These are phyloP conservation scores for Netelia melanura DNA, from an alignment of 2,888 invertebrate species.

Conservation along the genomic window DNA sequence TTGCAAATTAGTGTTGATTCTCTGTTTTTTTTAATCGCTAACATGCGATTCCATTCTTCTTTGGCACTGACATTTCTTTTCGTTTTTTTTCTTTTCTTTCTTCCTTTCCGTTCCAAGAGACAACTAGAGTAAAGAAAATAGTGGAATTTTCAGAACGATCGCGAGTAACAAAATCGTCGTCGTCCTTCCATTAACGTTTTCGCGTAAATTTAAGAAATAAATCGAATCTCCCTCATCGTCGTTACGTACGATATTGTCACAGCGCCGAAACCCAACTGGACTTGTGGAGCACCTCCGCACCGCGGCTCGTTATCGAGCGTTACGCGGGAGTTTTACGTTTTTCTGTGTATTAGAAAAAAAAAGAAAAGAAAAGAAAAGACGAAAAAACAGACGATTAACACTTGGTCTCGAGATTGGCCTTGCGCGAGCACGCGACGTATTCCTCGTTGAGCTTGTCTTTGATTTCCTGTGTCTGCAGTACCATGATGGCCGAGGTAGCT, in stretches of 20 bases:
- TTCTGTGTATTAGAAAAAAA: not conserved
- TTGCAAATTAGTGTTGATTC: constrained; percentile 40
- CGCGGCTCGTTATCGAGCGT: not conserved
- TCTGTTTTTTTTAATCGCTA: constrained; percentile 10
- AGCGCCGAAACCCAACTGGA: too few species aligned
- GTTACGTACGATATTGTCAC: not conserved
- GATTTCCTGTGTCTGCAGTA: constrained; percentile 65
- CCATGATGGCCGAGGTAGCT: constrained; percentile 55
- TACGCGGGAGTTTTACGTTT: constrained; percentile 18
- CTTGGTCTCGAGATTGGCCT: constrained; percentile 77
- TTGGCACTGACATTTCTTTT: constrained; percentile 69
- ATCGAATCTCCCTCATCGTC: not conserved
- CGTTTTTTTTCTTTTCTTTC: constrained; percentile 3
- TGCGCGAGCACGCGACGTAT: constrained; percentile 71
- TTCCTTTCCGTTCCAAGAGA: not conserved
- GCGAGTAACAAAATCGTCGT: constrained; percentile 9
- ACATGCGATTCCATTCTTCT: constrained; percentile 64
- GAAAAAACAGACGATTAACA: constrained; percentile 57
- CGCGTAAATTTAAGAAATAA: not conserved
- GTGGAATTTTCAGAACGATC: not conserved
- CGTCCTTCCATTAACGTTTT: constrained; percentile 5
- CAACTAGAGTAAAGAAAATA: constrained; percentile 26
- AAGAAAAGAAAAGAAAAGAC: not conserved
- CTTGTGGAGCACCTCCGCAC: too few species aligned
- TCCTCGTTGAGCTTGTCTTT: constrained; percentile 73